Percentiles rank a stretch among this genome's conserved stretches.
Conservation (phyloP, 2,113 vertebrate species). For the Scomber japonicus region DNA sequence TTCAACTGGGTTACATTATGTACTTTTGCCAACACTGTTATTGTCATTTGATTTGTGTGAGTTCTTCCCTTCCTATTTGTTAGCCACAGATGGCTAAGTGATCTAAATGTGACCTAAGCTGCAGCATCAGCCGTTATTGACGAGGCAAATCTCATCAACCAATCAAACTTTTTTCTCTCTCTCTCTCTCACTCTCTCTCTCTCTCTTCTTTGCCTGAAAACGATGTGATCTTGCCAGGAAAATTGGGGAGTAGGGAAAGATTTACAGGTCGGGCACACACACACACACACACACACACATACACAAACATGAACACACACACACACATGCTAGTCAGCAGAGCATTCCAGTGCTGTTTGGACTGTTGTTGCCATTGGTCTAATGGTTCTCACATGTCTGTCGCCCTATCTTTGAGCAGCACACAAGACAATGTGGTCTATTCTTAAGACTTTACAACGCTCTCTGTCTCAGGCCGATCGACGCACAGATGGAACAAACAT, state of each 20-base stretch:
- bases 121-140: conserved; percentile 62
- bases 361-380: conserved; percentile 82
- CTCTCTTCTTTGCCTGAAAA: conserved; percentile 33
- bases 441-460: conserved; percentile 74
- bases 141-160: conserved; percentile 67
- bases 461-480: conserved; percentile 55
- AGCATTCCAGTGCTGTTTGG: conserved; percentile 81
- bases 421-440: conserved; percentile 81
- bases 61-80: conserved; percentile 28
- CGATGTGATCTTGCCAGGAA: conserved; percentile 59
- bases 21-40: conserved; percentile 19
- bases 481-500: conserved; percentile 72
- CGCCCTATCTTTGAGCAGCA: conserved; percentile 75
- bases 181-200: neutral
- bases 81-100: conserved; percentile 65
- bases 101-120: conserved; percentile 65
- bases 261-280: conserved; percentile 46
- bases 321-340: conserved; percentile 73
- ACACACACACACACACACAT: conserved; percentile 15
- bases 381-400: conserved; percentile 86
- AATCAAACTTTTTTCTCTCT: conserved; percentile 55
- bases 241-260: conserved; percentile 52
- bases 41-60: conserved; percentile 46
- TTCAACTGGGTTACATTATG: neutral
- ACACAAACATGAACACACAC: conserved; percentile 14